Percentiles rank a stretch among this genome's conserved stretches.
Evolutionary conservation across 35 echinoderm and acorn worm genomes (phyloP).

Genomic region (Strongylocentrotus purpuratus): DNA sequence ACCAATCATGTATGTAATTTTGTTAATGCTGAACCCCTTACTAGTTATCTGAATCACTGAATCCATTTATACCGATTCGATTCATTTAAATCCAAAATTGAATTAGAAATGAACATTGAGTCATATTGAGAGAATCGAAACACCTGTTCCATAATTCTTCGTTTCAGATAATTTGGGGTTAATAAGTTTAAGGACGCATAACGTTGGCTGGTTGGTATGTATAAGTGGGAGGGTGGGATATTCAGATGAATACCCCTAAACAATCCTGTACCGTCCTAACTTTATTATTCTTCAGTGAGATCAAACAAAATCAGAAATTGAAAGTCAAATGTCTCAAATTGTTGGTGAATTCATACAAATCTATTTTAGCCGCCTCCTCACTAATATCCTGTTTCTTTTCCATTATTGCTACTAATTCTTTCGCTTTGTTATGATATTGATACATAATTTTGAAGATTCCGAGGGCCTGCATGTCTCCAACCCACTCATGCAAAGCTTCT

Average conservation of each 20-base stretch:
- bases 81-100: no score
- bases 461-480: background rate
- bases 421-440: background rate
- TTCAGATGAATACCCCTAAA: background rate
- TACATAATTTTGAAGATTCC: background rate
- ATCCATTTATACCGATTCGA: no score
- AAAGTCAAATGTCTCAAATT: background rate
- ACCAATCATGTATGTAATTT: no score
- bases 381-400: background rate
- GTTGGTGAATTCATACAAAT: background rate
- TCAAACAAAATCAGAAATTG: background rate
- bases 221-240: background rate
- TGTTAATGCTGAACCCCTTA: no score
- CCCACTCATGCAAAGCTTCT: background rate
- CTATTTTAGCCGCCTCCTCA: background rate
- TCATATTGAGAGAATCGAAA: background rate
- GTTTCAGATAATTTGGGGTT: background rate
- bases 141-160: background rate
- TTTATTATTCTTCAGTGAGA: background rate
- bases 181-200: background rate
- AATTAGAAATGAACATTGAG: no score
- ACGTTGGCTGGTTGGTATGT: background rate
- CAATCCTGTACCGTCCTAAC: background rate
- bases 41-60: no score
- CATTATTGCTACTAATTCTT: background rate